Conservation (phyloP, 2,113 vertebrate genomes). For the Pungitius pungitius region DNA sequence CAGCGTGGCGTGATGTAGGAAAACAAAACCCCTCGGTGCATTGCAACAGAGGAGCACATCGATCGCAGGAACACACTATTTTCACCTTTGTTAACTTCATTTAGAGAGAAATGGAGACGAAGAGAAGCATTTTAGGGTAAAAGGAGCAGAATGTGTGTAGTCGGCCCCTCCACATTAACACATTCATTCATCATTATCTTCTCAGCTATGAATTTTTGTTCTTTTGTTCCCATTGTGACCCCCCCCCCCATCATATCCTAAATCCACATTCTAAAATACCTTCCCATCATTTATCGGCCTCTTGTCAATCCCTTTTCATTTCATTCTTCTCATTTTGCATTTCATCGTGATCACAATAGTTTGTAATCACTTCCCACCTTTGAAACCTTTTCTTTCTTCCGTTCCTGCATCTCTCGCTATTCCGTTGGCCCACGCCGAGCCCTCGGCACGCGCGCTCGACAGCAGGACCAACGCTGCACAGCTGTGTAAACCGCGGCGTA, state of each 20-base stretch:
- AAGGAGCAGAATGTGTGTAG: slow-evolving; percentile 10
- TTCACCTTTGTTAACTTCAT: slow-evolving; percentile 64
- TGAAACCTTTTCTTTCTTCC: slow-evolving; percentile 5
- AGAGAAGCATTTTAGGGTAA: slow-evolving; percentile 24
- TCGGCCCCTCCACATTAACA: slow-evolving; percentile 36
- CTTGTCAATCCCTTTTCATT: slow-evolving; percentile 21
- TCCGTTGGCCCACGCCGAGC: slow-evolving; percentile 2
- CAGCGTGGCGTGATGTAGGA: slow-evolving; percentile 47
- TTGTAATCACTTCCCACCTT: slow-evolving; percentile 26
- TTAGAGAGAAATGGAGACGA: slow-evolving; percentile 44
- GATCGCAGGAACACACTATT: slow-evolving; percentile 61
- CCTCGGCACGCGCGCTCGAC: not conserved
- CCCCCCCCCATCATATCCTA: slow-evolving; percentile 28
- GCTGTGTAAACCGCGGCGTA: not conserved
- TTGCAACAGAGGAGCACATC: slow-evolving; percentile 57
- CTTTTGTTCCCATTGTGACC: slow-evolving; percentile 17
- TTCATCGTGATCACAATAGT: slow-evolving; percentile 47
- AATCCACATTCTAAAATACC: slow-evolving; percentile 51
- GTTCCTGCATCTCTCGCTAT: slow-evolving; percentile 16
- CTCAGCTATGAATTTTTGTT: slow-evolving; percentile 5
- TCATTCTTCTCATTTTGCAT: slow-evolving; percentile 36
- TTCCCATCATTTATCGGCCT: slow-evolving; percentile 16
- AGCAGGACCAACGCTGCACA: not conserved
- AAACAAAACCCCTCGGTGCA: slow-evolving; percentile 60
- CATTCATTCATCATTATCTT: slow-evolving; percentile 30